Evolutionary conservation across 2,797 vertebrate species (phyloP).

Genomic region (Eospalax fontanierii): DNA sequence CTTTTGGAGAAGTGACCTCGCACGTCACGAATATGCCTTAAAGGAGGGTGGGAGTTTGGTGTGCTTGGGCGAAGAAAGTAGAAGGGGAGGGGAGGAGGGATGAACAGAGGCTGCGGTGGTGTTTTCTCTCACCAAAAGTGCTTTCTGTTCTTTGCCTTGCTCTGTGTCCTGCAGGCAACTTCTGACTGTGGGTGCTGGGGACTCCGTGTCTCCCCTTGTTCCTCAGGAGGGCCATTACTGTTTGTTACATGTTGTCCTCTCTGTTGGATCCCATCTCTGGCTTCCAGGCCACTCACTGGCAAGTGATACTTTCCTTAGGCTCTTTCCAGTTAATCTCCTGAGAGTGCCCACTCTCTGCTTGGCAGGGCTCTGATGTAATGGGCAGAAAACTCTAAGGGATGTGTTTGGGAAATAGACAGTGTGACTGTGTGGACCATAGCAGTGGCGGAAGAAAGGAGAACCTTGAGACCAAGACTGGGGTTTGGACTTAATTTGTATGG

Average conservation of each 20-base stretch:
- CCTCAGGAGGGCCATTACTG: background rate
- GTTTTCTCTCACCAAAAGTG: background rate
- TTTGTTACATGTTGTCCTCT: background rate
- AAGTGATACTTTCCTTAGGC: background rate
- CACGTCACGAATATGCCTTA: background rate
- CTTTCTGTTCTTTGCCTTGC: background rate
- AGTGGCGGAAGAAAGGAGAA: background rate
- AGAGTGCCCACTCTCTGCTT: background rate
- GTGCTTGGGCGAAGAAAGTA: background rate
- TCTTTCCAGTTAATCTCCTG: background rate
- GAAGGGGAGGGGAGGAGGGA: too few relatives aligned
- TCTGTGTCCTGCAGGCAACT: background rate
- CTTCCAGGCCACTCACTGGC: background rate
- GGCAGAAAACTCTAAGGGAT: background rate
- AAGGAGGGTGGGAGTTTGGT: background rate
- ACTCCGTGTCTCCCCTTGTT: background rate
- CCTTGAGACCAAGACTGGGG: background rate
- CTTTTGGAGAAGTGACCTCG: background rate
- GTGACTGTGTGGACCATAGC: too few relatives aligned
- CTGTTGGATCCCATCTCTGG: background rate
- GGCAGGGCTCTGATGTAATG: background rate
- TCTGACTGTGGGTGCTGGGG: background rate
- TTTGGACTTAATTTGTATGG: slow-evolving; percentile 20
- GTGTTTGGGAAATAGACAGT: background rate
- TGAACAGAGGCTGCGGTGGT: rapidly evolving